Percentiles rank a stretch among this genome's conserved stretches.
Evolutionary conservation across 2,888 invertebrate genomes (phyloP).

Genomic region (Enoplolaimus lenunculus): DNA sequence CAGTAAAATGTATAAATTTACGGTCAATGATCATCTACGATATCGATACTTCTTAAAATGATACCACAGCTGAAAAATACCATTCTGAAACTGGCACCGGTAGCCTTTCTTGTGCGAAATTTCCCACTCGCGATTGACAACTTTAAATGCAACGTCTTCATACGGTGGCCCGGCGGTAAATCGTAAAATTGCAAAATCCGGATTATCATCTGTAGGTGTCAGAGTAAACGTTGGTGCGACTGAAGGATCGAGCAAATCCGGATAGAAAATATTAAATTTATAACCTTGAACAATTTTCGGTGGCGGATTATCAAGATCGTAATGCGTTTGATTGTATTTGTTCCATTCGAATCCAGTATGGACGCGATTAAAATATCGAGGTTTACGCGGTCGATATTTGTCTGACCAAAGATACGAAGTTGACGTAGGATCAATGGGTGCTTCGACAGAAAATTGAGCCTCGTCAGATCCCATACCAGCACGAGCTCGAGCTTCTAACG

Average conservation of each 20-base stretch:
- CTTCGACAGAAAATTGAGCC: slow-evolving; percentile 57
- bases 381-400: slow-evolving; percentile 91
- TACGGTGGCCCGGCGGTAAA: slow-evolving; percentile 99
- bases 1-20: no score
- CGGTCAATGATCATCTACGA: slow-evolving; percentile 53
- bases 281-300: slow-evolving; percentile 99
- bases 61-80: slow-evolving; percentile 98
- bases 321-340: slow-evolving; percentile 99
- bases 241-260: slow-evolving; percentile 85
- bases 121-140: slow-evolving; percentile 98
- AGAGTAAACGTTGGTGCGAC: slow-evolving; percentile 82
- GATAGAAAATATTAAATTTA: slow-evolving; percentile 99
- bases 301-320: slow-evolving; percentile 99
- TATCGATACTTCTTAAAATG: slow-evolving; percentile 97
- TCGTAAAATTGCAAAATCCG: slow-evolving; percentile 79
- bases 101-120: slow-evolving; percentile 95
- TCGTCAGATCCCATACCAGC: slow-evolving; percentile 73
- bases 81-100: slow-evolving; percentile 96
- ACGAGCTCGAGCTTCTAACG: slow-evolving; percentile 63
- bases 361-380: slow-evolving; percentile 80
- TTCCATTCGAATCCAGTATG: slow-evolving; percentile 94
- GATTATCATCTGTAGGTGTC: slow-evolving; percentile 53
- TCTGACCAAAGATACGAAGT: slow-evolving; percentile 80
- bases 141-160: slow-evolving; percentile 96
- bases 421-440: slow-evolving; percentile 58